phyloP scores from a whole-genome alignment of 1,140 invertebrate genomes.

The Lordiphosa stackelbergi region DNA sequence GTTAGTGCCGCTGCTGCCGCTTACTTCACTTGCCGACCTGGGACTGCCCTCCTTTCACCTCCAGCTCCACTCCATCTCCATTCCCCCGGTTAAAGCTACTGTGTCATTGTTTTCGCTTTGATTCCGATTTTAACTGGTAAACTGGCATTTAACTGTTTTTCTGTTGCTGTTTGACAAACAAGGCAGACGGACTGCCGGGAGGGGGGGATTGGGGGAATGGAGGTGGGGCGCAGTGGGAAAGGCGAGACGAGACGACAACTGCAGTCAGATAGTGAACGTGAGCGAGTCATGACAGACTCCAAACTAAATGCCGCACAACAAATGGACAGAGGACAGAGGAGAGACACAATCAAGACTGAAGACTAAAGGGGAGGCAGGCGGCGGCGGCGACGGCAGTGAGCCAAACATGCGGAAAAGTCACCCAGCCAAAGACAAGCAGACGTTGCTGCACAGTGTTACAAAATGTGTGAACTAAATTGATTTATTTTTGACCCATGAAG shows the following conservation, averaged over 20 bases:
- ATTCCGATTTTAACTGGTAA: slow-evolving; percentile 75
- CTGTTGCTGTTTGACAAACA: slow-evolving; percentile 75
- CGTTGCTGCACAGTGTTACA: slow-evolving; percentile 12
- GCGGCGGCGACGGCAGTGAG: slow-evolving; percentile 22
- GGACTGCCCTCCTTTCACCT: slow-evolving; percentile 16
- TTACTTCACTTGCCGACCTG: slow-evolving; percentile 59
- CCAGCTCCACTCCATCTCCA: slow-evolving; percentile 7
- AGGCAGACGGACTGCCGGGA: slow-evolving; percentile 54
- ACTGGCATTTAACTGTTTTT: slow-evolving; percentile 75
- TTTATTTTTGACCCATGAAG: neutral
- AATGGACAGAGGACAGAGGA: neutral
- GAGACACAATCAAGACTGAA: slow-evolving; percentile 21
- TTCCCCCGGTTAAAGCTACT: slow-evolving; percentile 49
- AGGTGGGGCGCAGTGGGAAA: neutral
- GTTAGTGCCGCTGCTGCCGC: slow-evolving; percentile 25
- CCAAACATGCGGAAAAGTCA: slow-evolving; percentile 63
- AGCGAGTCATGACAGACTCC: slow-evolving; percentile 47
- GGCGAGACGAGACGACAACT: slow-evolving; percentile 29
- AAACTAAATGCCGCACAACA: slow-evolving; percentile 36
- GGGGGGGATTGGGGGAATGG: neutral
- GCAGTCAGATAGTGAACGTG: slow-evolving; percentile 48
- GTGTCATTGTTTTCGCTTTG: slow-evolving; percentile 76
- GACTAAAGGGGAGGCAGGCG: slow-evolving; percentile 9
- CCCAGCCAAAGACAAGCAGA: slow-evolving; percentile 29
- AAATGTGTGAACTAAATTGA: neutral